Conservation (phyloP, 2,888 invertebrate species). For the Drosophila testacea region DNA sequence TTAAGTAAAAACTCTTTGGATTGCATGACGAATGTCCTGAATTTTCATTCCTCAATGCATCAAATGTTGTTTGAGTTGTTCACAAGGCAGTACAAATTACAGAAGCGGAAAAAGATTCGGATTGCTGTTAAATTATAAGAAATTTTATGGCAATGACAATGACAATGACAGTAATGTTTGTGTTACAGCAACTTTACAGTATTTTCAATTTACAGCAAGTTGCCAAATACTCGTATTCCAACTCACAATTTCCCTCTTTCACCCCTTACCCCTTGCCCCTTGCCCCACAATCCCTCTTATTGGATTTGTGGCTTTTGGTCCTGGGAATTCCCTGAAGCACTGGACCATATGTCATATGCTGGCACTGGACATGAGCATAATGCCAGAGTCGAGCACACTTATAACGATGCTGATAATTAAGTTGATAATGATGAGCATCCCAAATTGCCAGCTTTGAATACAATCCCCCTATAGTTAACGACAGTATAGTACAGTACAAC, state of each 20-base stretch:
- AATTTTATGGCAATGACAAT: slow-evolving; percentile 41
- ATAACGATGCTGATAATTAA: slow-evolving; percentile 42
- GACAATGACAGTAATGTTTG: slow-evolving; percentile 27
- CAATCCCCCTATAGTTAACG: background rate
- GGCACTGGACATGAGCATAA: slow-evolving; percentile 19
- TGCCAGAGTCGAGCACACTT: slow-evolving; percentile 19
- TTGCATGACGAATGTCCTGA: background rate
- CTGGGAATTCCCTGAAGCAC: slow-evolving; percentile 9
- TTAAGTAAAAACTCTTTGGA: background rate
- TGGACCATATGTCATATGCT: slow-evolving; percentile 16
- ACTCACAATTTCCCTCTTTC: background rate
- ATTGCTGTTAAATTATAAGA: slow-evolving; percentile 47
- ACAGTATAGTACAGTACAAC: background rate
- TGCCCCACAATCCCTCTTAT: background rate
- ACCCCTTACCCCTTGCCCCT: background rate
- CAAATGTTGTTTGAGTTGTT: slow-evolving; percentile 30
- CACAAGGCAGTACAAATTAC: slow-evolving; percentile 55
- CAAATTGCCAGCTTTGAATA: slow-evolving; percentile 24
- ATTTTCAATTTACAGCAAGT: slow-evolving; percentile 8
- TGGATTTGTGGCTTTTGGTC: slow-evolving; percentile 14
- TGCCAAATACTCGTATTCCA: background rate
- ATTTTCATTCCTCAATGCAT: slow-evolving; percentile 17
- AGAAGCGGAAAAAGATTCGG: slow-evolving; percentile 15
- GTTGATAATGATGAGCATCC: slow-evolving; percentile 37
- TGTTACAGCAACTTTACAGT: slow-evolving; percentile 1